Base-by-base conservation (phyloP, 1,140 invertebrate genomes). In the Drosophila neocordata region DNA sequence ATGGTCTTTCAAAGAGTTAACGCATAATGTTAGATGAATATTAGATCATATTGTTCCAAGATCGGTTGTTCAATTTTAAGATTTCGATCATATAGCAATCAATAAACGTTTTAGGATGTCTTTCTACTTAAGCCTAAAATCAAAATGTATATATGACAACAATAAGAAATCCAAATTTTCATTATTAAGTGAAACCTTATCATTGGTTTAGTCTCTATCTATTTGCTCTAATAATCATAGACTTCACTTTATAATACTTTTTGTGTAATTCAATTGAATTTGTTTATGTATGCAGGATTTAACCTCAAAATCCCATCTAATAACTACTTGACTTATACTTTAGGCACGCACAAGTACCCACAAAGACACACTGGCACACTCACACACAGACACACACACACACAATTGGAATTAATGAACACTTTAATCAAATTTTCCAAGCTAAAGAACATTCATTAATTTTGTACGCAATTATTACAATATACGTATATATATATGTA, bases 371-470 rank as follows among this genome's bases (percentile, higher is more conserved):
- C 52, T 12, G 51, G 9, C 52, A 52, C 20, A 4, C 66, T 41
- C 53, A 79, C 82, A 79, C 67, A 76, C 65, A 69, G 68, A 51
- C 53, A 79, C 82, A 79, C 67, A 76, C 65, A 69, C 71, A 67
- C 41, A 83, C 83, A 87, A 88, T 83, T 76, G 75, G 69, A 83
- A 87, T 87, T 88, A 87, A 87, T 87, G 83, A 87, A 72, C 62
- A 61, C 72, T 83, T 88, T 87, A 87, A 87, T 87, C 83, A 87
- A 87, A 87, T 87, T 87, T 88, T 66, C 75, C 61, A 69, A 79
- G 67, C 83, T 70, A 71, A 79, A 88, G 80, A 79, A 83, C 75
- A 76, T 88, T 87, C 83, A 87, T 87, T 88, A 87, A 87, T 88
- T 88, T 88, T 65, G 79, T 79, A 77, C 79, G 83, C 83, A 87